Conservation (phyloP, 2,797 vertebrate genomes). For the Spondyliosoma cantharus region DNA sequence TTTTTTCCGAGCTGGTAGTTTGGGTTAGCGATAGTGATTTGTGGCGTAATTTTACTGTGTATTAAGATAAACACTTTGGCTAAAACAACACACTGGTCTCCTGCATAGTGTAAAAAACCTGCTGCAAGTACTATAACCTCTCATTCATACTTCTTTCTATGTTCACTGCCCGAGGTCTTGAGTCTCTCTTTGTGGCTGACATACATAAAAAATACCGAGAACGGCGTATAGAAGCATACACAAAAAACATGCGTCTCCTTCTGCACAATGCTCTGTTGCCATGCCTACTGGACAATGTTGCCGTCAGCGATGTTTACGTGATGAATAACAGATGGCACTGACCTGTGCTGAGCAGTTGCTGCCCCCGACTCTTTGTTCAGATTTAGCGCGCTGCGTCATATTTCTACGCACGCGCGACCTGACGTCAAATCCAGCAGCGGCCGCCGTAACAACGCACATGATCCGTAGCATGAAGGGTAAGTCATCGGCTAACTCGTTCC, state of each 20-base stretch:
- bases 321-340: conserved; percentile 11
- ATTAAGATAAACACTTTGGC: conserved; percentile 57
- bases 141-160: conserved; percentile 31
- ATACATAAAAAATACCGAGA: background rate
- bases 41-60: conserved; percentile 55
- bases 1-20: conserved; percentile 60
- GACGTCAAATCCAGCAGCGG: conserved; percentile 16
- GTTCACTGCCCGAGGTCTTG: conserved; percentile 1
- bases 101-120: conserved; percentile 48
- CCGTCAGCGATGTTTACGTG: conserved; percentile 1
- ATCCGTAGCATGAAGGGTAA: background rate
- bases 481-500: background rate
- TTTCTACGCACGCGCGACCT: conserved; percentile 9
- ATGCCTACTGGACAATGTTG: conserved; percentile 8
- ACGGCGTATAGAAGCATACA: conserved; percentile 19
- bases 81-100: conserved; percentile 48
- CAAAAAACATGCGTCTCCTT: background rate
- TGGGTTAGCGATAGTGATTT: conserved; percentile 64
- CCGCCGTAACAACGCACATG: background rate
- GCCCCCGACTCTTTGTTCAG: background rate
- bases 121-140: conserved; percentile 11
- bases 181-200: conserved; percentile 17
- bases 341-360: conserved; percentile 8
- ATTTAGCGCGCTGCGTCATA: background rate
- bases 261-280: conserved; percentile 6